phyloP scores from a whole-genome alignment of 2,113 vertebrate genomes.

The Opisthocomus hoazin region DNA sequence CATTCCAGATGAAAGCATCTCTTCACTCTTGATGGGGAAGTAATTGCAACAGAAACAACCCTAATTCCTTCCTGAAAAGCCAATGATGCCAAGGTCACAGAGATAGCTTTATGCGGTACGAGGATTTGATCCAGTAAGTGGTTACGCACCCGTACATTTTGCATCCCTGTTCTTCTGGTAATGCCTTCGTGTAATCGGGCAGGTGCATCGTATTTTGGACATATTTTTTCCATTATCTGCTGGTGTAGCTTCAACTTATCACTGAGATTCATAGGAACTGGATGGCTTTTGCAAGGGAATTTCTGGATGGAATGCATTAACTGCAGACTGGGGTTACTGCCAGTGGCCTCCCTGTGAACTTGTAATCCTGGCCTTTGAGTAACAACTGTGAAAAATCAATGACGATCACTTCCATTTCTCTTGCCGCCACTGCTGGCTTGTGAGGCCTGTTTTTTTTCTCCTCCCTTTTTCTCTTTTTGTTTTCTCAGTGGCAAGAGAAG shows the following conservation, averaged over 20 bases:
- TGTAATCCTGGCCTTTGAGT: constrained; percentile 28
- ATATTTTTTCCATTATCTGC: constrained; percentile 22
- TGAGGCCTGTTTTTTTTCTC: neutral
- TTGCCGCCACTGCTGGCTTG: neutral
- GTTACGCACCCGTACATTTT: neutral
- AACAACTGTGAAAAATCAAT: constrained; percentile 42
- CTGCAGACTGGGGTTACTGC: constrained; percentile 3
- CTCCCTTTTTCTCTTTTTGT: neutral
- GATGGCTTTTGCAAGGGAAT: neutral
- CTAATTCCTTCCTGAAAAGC: neutral
- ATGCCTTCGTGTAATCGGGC: neutral
- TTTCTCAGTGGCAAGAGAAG: neutral
- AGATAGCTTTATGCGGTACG: neutral
- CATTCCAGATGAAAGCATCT: neutral
- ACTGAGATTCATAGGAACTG: neutral
- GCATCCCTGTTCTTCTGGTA: neutral
- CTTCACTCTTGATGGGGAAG: neutral
- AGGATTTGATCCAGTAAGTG: neutral
- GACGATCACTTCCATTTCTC: neutral
- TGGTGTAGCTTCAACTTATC: neutral
- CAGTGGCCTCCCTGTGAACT: constrained; percentile 54
- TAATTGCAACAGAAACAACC: rapidly evolving
- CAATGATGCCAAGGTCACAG: neutral
- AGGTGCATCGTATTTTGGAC: neutral
- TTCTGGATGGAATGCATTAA: constrained; percentile 28